Evolutionary conservation across 1,140 invertebrate genomes (phyloP).

Genomic region (Drosophila pseudoobscura): DNA sequence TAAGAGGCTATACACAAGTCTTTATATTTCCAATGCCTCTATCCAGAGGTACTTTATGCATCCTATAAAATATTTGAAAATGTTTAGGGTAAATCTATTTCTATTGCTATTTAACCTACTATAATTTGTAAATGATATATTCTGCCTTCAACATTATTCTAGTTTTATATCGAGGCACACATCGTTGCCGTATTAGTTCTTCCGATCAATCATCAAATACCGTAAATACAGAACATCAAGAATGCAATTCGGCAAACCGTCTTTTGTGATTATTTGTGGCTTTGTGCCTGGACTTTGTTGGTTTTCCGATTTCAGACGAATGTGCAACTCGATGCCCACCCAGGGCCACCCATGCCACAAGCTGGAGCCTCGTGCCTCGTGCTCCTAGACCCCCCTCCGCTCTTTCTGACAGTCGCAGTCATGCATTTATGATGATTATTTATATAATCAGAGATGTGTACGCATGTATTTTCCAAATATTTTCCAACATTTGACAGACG

Average conservation of each 20-base stretch:
- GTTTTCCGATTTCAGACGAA: slow-evolving; percentile 38
- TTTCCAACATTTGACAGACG: slow-evolving; percentile 65
- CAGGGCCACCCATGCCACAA: slow-evolving; percentile 15
- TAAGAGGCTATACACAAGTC: too few species aligned
- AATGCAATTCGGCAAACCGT: slow-evolving; percentile 28
- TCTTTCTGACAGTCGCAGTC: slow-evolving; percentile 1
- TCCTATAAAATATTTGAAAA: too few species aligned
- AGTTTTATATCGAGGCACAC: neutral
- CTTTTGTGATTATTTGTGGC: slow-evolving; percentile 50
- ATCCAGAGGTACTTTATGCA: too few species aligned
- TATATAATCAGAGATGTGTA: slow-evolving; percentile 26
- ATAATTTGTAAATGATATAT: too few species aligned
- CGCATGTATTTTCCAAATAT: slow-evolving; percentile 59
- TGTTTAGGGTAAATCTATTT: too few species aligned
- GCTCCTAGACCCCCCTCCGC: neutral
- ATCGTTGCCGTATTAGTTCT: neutral
- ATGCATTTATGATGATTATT: slow-evolving; percentile 51
- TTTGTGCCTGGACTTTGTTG: slow-evolving; percentile 30
- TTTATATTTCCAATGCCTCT: too few species aligned
- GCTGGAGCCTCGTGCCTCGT: neutral
- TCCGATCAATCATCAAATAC: slow-evolving; percentile 18
- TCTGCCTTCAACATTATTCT: too few species aligned
- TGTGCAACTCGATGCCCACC: slow-evolving; percentile 38
- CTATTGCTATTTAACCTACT: too few species aligned
- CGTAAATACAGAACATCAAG: slow-evolving; percentile 14